Percentiles rank a stretch among this genome's conserved stretches.
Evolutionary conservation across 2,113 vertebrate species (phyloP).

Genomic region (Porphyrio hochstetteri): DNA sequence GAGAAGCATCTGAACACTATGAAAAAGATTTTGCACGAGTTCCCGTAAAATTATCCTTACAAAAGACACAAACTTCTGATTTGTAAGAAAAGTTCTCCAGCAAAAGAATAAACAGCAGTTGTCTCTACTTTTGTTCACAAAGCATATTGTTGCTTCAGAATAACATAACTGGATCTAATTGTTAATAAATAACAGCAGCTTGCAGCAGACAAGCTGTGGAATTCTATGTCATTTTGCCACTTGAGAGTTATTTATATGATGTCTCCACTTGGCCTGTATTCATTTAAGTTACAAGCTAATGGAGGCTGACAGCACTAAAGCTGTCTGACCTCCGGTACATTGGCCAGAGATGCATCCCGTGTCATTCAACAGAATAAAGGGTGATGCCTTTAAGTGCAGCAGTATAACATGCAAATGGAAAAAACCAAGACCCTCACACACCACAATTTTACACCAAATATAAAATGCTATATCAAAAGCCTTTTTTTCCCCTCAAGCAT

Average conservation of each 20-base stretch:
- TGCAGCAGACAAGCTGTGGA: background rate
- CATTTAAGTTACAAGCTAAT: background rate
- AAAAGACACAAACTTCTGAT: background rate
- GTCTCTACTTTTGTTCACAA: background rate
- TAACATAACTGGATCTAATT: background rate
- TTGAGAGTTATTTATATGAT: background rate
- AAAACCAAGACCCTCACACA: rapidly evolving
- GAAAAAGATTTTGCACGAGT: background rate
- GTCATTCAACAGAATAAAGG: background rate
- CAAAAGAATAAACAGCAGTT: background rate
- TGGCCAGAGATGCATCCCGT: background rate
- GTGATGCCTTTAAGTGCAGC: background rate
- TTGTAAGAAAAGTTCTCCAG: background rate
- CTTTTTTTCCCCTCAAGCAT: background rate
- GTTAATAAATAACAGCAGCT: background rate
- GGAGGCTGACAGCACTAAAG: background rate
- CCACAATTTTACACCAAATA: background rate
- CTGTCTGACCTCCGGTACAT: background rate
- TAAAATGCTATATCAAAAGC: background rate
- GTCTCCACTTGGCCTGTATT: background rate
- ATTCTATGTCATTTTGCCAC: background rate
- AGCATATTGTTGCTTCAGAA: background rate
- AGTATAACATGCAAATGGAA: background rate
- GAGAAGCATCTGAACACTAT: background rate
- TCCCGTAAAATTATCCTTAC: background rate